phyloP scores from a whole-genome alignment of 2,888 invertebrate genomes.

The Celastrina argiolus region DNA sequence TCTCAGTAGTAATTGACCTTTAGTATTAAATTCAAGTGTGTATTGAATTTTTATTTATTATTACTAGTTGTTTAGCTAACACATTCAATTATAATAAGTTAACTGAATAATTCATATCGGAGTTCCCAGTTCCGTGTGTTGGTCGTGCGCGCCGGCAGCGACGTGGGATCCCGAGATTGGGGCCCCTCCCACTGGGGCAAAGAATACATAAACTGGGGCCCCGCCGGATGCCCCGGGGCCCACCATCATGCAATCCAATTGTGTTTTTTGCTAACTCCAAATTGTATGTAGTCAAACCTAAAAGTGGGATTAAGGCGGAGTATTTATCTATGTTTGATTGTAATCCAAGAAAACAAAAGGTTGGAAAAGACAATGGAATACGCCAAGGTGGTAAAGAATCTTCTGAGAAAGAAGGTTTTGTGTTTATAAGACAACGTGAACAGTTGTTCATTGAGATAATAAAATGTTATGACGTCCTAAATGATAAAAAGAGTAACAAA shows the following conservation, averaged over 20 bases:
- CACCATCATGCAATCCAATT: slow-evolving; percentile 14
- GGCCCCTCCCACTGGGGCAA: slow-evolving; percentile 11
- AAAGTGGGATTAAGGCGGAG: neutral
- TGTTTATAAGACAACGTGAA: no score
- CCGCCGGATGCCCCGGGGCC: slow-evolving; percentile 14
- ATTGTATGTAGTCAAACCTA: slow-evolving; percentile 1
- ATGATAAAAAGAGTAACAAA: no score
- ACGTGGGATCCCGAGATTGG: slow-evolving; percentile 20
- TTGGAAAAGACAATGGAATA: no score
- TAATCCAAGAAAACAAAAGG: neutral
- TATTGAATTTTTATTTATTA: neutral
- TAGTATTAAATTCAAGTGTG: neutral
- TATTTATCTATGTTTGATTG: neutral
- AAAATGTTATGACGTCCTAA: no score
- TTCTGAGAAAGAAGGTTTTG: no score
- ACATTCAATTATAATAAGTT: slow-evolving; percentile 5
- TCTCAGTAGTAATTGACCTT: no score
- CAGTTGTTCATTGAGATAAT: no score
- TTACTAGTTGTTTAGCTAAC: neutral
- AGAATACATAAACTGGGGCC: neutral
- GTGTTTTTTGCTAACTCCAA: slow-evolving; percentile 16
- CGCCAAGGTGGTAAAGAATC: no score
- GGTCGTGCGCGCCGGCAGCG: slow-evolving; percentile 21
- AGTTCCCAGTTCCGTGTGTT: slow-evolving; percentile 8
- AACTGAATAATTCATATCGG: slow-evolving; percentile 8